Evolutionary conservation across 23 tunicate species (phyloP).

Genomic region (Aplidium turbinatum): DNA sequence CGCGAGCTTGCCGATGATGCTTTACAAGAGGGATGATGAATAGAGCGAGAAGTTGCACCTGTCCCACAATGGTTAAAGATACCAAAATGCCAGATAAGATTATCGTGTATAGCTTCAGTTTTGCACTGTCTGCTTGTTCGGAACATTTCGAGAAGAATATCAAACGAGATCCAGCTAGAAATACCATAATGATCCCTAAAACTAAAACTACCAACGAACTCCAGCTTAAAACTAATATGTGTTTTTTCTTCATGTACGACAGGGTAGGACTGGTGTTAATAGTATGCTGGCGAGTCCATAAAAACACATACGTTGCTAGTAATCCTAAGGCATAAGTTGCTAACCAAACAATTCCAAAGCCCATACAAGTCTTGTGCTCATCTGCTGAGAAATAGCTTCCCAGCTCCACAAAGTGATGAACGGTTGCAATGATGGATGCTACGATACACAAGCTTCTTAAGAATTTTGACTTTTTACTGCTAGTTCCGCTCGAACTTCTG

Average conservation of each 20-base stretch:
- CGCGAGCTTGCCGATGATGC: background rate
- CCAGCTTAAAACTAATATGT: conserved; percentile 27
- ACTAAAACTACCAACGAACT: conserved; percentile 10
- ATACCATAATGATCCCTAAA: conserved; percentile 35
- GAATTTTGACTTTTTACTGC: background rate
- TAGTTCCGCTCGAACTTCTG: background rate
- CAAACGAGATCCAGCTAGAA: conserved; percentile 55
- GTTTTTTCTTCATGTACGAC: conserved; percentile 4
- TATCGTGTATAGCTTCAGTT: conserved; percentile 20
- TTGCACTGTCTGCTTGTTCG: background rate
- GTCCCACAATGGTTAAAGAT: conserved; percentile 37
- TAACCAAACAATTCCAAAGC: conserved; percentile 33
- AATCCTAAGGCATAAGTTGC: conserved; percentile 38
- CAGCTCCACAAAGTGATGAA: conserved; percentile 11
- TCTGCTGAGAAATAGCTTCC: background rate
- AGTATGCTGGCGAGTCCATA: conserved; percentile 40
- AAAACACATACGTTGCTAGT: conserved; percentile 24
- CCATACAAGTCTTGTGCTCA: conserved; percentile 6
- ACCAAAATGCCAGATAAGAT: conserved; percentile 40
- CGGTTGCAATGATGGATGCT: background rate
- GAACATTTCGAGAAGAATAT: conserved; percentile 36
- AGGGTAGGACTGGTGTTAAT: conserved; percentile 23
- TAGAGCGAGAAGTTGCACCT: conserved; percentile 23
- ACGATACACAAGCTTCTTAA: background rate
- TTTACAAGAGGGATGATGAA: conserved; percentile 37